Evolutionary conservation across 2,888 invertebrate genomes (phyloP), one percentile per base, ranked within the genome.

Genomic region (Crematogaster levior): DNA sequence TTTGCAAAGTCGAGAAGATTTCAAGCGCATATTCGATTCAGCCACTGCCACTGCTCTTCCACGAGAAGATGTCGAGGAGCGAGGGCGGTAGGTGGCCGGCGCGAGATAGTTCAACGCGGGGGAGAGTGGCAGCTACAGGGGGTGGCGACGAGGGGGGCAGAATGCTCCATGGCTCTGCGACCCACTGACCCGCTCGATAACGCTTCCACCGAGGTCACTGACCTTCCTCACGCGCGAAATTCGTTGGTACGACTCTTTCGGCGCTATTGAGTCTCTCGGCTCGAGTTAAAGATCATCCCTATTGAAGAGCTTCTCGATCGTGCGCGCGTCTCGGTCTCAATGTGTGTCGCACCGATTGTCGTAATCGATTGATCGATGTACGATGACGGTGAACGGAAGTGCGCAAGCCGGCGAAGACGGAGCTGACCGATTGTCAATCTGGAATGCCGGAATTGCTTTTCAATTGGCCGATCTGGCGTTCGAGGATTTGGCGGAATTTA

Each of bases 141-240:
- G 94, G 27, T 21, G 56, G 27, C 7, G 46, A 18, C 5, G 72
- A 70, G 81, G 84, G 89, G 88, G 88, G 89, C 83, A 88, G 95
- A 95, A 95, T 95, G 95, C 95, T 95, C 95, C 89, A 90, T 88
- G 90, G 90, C 91, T 91, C 95, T 95, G 95, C 96, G 96, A 96
- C 96, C 96, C 96, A 96, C 95, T 96, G 96, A 96, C 96, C 96
- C 95, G 94, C 94, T 94, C 94, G 94, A 94, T 94, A 94, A 93
- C 93, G 93, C 93, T 92, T 88, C 92, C 91, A 92, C 93, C 90
- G 91, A 51, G 94, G 94, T 94, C 94, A 93, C 91, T 93, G 93
- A 94, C 93, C 94, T 93, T 92, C 89, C 92, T 87, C 91, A 89
- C 87, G 89, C 88, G 88, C 90, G 86, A 90, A 91, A 91, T 92